Conservation (phyloP, 2,888 invertebrate species). For the Oscheius onirici region DNA sequence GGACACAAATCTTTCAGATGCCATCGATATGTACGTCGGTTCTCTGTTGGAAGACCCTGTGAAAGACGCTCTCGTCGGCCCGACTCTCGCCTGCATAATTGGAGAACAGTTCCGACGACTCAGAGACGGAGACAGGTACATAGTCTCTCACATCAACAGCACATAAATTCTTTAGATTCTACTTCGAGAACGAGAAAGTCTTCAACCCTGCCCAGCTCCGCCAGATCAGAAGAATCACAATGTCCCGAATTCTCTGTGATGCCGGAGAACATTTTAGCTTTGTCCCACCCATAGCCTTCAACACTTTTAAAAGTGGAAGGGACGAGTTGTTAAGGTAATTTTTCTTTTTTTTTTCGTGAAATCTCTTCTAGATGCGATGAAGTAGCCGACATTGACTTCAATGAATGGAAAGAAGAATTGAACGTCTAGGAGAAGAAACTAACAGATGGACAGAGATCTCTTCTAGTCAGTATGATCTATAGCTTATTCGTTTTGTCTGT, state of each 20-base stretch:
- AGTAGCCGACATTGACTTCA: constrained; percentile 50
- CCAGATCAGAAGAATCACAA: constrained; percentile 85
- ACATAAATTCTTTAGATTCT: constrained; percentile 78
- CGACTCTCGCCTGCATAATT: constrained; percentile 74
- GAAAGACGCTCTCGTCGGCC: constrained; percentile 74
- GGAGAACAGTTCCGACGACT: constrained; percentile 74
- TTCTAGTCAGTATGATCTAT: constrained; percentile 22
- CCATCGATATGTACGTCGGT: constrained; percentile 75
- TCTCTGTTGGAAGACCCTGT: constrained; percentile 74
- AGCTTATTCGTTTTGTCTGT: not conserved
- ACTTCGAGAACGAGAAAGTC: constrained; percentile 88
- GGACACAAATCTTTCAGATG: constrained; percentile 31
- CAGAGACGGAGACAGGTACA: constrained; percentile 73
- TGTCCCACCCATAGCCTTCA: constrained; percentile 65
- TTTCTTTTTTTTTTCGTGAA: no score
- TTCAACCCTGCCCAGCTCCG: constrained; percentile 87
- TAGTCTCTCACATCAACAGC: not conserved
- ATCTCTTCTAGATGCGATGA: constrained; percentile 56
- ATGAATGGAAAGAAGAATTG: constrained; percentile 54
- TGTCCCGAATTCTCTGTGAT: constrained; percentile 72
- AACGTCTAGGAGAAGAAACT: constrained; percentile 5
- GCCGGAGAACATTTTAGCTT: constrained; percentile 55
- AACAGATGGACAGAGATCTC: not conserved
- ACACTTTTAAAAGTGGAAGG: constrained; percentile 48
- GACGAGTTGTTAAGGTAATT: constrained; percentile 32